Evolutionary conservation across 2,113 vertebrate genomes (phyloP).

Genomic region (Lasiurus cinereus): DNA sequence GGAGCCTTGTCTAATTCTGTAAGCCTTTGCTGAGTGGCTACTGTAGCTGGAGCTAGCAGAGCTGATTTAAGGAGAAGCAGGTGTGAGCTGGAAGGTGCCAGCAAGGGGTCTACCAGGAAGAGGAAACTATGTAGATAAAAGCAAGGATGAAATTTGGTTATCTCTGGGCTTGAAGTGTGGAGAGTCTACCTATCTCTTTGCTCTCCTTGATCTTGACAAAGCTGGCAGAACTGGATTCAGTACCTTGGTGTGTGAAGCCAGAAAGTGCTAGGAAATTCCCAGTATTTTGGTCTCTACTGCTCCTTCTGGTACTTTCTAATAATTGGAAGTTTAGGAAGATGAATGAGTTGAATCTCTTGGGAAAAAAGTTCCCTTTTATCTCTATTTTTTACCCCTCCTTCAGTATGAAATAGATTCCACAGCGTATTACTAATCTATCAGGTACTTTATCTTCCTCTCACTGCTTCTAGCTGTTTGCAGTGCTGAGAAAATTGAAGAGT

Average conservation of each 20-base stretch:
- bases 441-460: not conserved
- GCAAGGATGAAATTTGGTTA: not conserved
- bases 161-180: not conserved
- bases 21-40: not conserved
- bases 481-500: not conserved
- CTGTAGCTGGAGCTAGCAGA: not conserved
- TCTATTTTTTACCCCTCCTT: not conserved
- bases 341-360: not conserved
- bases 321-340: not conserved
- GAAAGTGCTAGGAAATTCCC: not conserved
- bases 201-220: not conserved
- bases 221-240: not conserved
- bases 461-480: not conserved
- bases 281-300: not conserved
- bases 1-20: not conserved
- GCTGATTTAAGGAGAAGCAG: not conserved
- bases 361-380: conserved; percentile 20
- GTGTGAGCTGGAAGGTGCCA: not conserved
- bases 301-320: not conserved
- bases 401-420: not conserved
- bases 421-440: not conserved
- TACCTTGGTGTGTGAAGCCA: not conserved
- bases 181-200: not conserved
- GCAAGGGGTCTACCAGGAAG: not conserved
- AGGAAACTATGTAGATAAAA: not conserved